These are phyloP conservation scores for Pachyramphus minor DNA, from an alignment of 2,113 vertebrate genomes.

Conservation along the genomic window DNA sequence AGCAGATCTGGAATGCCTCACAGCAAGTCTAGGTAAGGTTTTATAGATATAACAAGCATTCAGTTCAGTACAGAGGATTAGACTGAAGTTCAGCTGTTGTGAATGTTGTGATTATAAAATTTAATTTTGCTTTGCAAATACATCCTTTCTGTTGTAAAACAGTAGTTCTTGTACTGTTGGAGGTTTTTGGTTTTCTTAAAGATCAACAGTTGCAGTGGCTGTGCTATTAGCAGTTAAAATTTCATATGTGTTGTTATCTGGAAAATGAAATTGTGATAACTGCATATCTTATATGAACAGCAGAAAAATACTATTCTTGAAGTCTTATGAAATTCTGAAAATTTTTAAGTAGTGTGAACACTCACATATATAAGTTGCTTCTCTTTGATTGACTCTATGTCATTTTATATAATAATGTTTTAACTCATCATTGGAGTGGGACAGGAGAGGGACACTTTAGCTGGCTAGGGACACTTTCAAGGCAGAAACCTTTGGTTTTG, in stretches of 20 bases:
- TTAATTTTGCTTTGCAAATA: neutral
- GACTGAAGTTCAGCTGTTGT: neutral
- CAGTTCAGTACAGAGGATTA: neutral
- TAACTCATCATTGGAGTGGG: neutral
- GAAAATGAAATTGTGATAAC: neutral
- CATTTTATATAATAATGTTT: neutral
- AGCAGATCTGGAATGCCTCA: constrained; percentile 82
- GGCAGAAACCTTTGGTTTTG: neutral
- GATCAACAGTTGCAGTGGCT: neutral
- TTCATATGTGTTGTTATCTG: neutral
- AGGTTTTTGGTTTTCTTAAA: neutral
- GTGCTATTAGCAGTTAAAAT: neutral
- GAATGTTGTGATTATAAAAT: neutral
- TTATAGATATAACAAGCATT: neutral
- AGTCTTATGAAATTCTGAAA: neutral
- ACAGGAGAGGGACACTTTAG: neutral
- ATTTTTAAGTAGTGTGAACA: neutral
- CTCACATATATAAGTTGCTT: neutral
- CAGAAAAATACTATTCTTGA: neutral
- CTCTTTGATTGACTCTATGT: neutral
- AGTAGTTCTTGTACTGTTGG: neutral
- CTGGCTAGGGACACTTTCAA: neutral
- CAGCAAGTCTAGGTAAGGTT: constrained; percentile 81
- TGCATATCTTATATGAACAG: neutral
- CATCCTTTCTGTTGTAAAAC: neutral